phyloP scores from a whole-genome alignment of 1,140 invertebrate genomes.

The Himalopsyche phryganea region DNA sequence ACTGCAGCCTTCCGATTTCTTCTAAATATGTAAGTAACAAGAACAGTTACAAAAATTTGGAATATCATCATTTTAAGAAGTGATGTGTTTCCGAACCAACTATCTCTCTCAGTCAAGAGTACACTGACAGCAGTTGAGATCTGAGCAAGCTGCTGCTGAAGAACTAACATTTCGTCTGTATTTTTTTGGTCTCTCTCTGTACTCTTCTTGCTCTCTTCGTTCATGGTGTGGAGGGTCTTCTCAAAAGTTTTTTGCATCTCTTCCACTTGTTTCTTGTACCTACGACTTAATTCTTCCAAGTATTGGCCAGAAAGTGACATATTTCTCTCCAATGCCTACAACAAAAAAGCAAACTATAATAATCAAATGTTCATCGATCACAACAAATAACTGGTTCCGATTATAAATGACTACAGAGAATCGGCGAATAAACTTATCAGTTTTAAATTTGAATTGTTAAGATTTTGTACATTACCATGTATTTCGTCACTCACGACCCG shows the following conservation, averaged over 20 bases:
- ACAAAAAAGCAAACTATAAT: slow-evolving; percentile 31
- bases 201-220: slow-evolving; percentile 67
- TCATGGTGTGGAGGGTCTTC: slow-evolving; percentile 71
- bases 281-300: slow-evolving; percentile 87
- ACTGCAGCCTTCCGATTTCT: slow-evolving; percentile 33
- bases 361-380: too few relatives aligned
- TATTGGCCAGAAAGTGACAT: slow-evolving; percentile 95
- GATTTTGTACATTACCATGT: too few relatives aligned
- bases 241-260: slow-evolving; percentile 86
- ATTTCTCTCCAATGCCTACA: slow-evolving; percentile 86
- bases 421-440: too few relatives aligned
- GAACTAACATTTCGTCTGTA: slow-evolving; percentile 57
- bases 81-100: slow-evolving; percentile 58
- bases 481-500: too few relatives aligned
- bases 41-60: slow-evolving; percentile 41
- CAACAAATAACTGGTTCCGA: too few relatives aligned
- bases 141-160: slow-evolving; percentile 60
- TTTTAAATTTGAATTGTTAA: too few relatives aligned
- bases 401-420: too few relatives aligned
- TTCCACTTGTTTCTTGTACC: slow-evolving; percentile 95
- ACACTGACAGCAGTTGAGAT: slow-evolving; percentile 55
- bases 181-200: slow-evolving; percentile 67
- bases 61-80: slow-evolving; percentile 51
- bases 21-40: slow-evolving; percentile 44
- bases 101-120: slow-evolving; percentile 62